Evolutionary conservation across 2,797 vertebrate species (phyloP), one percentile per base, ranked within the genome.

Genomic region (Denticeps clupeoides): DNA sequence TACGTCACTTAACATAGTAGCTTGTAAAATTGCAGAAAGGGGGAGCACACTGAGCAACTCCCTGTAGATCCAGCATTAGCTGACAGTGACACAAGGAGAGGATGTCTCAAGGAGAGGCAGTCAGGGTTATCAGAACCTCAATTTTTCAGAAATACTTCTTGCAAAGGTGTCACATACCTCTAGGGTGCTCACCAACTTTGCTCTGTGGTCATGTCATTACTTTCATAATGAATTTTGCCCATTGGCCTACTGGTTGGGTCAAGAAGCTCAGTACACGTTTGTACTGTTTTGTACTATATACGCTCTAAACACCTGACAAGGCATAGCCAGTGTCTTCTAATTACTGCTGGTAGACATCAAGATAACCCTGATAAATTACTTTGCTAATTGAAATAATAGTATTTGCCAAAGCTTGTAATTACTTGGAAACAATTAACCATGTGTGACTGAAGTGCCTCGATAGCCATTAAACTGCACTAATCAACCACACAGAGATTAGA

Each of bases 341-440:
- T 56, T 67, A 53, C 47, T 23, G 46, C 43, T 38, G 50, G 52
- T 51, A 43, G 51, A 50, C 56, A 51, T 67, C 47, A 61, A 62
- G 65, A 65, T 59, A 51, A 58, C 53, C 53, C 49, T 48, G 50
- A 69, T 69, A 64, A 67, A 65, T 63, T 59, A 63, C 58, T 52
- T 51, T 27, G 50, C 55, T 65, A 67, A 70, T 67, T 70, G 60
- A 61, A 67, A 65, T 59, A 63, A 59, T 65, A 56, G 47, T 63
- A 61, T 67, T 67, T 70, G 58, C 60, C 58, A 58, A 65, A 56
- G 58, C 53, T 61, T 59, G 54, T 63, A 65, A 67, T 67, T 65
- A 63, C 55, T 53, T 45, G 45, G 56, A 59, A 65, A 68, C 62
- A 65, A 70, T 68, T 60, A 64, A 62, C 51, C 53, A 56, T 10